These are phyloP conservation scores for Papilio aristodemus DNA, from an alignment of 1,140 invertebrate genomes.

Conservation along the genomic window DNA sequence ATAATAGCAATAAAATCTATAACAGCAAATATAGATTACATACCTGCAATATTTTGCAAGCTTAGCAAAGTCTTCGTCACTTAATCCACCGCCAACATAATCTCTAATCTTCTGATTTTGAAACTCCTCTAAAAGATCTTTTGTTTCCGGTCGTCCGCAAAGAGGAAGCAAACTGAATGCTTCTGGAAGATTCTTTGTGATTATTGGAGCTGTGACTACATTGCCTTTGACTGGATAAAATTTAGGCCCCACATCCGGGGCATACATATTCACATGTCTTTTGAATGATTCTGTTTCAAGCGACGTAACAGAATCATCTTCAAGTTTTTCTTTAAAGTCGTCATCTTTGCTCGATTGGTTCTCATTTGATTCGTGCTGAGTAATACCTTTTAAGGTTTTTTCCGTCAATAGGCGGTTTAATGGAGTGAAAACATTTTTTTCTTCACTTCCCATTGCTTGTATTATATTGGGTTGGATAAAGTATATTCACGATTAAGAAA, in stretches of 20 bases:
- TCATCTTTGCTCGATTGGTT: neutral
- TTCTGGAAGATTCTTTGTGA: conserved; percentile 54
- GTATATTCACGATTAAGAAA: neutral
- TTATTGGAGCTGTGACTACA: conserved; percentile 52
- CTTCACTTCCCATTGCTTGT: neutral
- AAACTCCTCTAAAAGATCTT: conserved; percentile 42
- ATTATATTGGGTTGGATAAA: neutral
- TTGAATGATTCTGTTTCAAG: neutral
- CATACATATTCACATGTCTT: conserved; percentile 40
- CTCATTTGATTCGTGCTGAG: neutral
- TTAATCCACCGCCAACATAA: conserved; percentile 56
- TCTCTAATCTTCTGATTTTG: conserved; percentile 51
- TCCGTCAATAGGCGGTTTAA: neutral
- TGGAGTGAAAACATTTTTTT: neutral
- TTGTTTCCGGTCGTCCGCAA: conserved; percentile 46
- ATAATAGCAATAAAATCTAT: no score
- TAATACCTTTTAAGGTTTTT: neutral
- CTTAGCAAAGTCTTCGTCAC: conserved; percentile 58
- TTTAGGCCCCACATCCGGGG: conserved; percentile 43
- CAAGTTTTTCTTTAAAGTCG: neutral
- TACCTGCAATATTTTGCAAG: conserved; percentile 56
- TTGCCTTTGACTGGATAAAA: conserved; percentile 47
- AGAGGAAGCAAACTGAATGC: conserved; percentile 57
- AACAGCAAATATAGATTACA: neutral
- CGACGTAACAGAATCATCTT: neutral